Base-by-base conservation (phyloP, 2,888 invertebrate species). In the Drosophila vallismaia region DNA sequence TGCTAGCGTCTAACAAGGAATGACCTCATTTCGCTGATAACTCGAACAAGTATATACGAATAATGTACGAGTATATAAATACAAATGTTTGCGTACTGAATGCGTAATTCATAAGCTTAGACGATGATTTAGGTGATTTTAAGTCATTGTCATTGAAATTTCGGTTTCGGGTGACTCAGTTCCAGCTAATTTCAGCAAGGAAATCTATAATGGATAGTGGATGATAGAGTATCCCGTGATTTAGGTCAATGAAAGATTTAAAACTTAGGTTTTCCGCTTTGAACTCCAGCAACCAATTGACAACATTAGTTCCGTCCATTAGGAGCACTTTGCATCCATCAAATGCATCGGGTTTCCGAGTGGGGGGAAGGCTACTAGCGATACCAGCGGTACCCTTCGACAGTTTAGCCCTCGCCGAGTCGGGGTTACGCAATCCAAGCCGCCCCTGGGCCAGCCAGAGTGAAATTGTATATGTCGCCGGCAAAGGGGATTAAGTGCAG, bases 401-500 rank as follows among this genome's bases (percentile, higher is more conserved):
- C 71, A 49, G 56, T 54, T 70, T 70, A 60, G 69, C 69, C 69
- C 68, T 69, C 59, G 71, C 31, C 63, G 53, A 62, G 59, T 52
- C 55, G 57, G 68, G 68, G 68, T 86, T 84, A 84, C 74, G 86
- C 79, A 84, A 86, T 85, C 70, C 77, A 56, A 63, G 12, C 67
- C 70, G 63, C 74, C 68, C 64, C 74, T 72, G 71, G 63, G 45
- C 60, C 57, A 56, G 46, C 56, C 74, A 68, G 26, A 86, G 76
- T 86, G 83, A 86, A 84, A 84, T 81, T 76, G 81, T 78, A 84
- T 86, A 79, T 81, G 70, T 72, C 51, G 56, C 62, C 67, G 72
- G 67, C 52, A 72, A 53, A 58, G 58, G 67, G 71, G 71, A 71
- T 71, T 71, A 71, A 64, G 71, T 71, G 71, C 71, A 71, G 19